Percentiles rank a stretch among this genome's conserved stretches.
Conservation (phyloP, 2,888 invertebrate genomes). For the Esperia sulphurella region DNA sequence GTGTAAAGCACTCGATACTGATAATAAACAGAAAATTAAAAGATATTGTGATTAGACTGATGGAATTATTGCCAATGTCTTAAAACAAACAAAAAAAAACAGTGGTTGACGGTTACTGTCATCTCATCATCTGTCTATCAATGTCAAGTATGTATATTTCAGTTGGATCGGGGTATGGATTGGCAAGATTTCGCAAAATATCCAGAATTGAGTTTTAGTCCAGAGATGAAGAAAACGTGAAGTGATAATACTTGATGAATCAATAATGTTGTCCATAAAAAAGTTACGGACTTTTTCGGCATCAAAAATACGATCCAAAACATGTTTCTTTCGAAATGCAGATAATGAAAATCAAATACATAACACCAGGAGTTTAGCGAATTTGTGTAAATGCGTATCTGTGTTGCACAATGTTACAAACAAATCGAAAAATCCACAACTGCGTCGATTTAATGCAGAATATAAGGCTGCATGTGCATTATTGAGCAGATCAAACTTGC, state of each 20-base stretch:
- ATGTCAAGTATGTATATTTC: no score
- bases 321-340: conserved; percentile 35
- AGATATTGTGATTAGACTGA: no score
- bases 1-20: no score
- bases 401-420: conserved; percentile 48
- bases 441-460: conserved; percentile 65
- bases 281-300: conserved; percentile 50
- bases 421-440: conserved; percentile 45
- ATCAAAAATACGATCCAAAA: conserved; percentile 52
- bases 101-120: no score
- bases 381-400: conserved; percentile 57
- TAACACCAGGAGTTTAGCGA: conserved; percentile 39
- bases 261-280: conserved; percentile 60
- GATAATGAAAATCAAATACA: conserved; percentile 38
- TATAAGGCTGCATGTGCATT: conserved; percentile 77
- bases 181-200: no score
- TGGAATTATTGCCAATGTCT: no score
- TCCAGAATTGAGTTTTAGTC: no score
- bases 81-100: no score
- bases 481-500: conserved; percentile 72
- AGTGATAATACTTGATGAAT: not conserved
- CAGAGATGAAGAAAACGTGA: no score
- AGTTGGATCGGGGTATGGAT: no score
- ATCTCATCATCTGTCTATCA: no score
- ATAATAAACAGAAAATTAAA: no score